Base-by-base conservation (phyloP, 2,113 vertebrate species). In the Gopherus flavomarginatus region DNA sequence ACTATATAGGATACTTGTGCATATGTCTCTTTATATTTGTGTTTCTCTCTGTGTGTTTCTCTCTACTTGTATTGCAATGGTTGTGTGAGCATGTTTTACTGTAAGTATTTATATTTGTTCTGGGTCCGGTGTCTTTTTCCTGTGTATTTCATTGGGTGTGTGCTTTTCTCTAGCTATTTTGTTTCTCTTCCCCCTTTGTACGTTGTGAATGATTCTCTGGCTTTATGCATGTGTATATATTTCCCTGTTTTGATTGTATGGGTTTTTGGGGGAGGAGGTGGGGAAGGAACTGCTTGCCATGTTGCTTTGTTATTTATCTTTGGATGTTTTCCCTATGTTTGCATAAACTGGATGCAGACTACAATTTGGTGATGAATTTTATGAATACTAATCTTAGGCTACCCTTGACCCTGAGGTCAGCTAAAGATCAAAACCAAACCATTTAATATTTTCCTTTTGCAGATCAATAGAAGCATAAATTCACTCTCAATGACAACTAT, bases 391-490 rank as follows among this genome's bases (percentile, higher is more conserved):
- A 99, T 99, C 99, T 99, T 99, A 98, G 98, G 99, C 99, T 99
- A 99, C 99, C 99, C 99, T 99, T 99, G 99, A 99, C 99, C 99
- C 97, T 92, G 94, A 92, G 99, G 99, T 99, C 99, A 98, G 98
- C 96, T 97, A 98, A 99, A 99, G 99, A 99, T 99, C 99, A 99
- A 99, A 99, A 99, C 98, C 98, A 98, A 99, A 99, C 99, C 98
- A 99, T 99, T 99, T 99, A 99, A 99, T 99, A 99, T 99, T 99
- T 99, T 99, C 99, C 99, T 98, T 99, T 98, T 98, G 98, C 97
- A 98, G 99, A 99, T 99, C 99, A 99, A 99, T 99, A 99, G 98
- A 96, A 97, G 99, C 99, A 99, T 99, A 99, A 99, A 99, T 99
- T 99, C 99, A 98, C 98, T 98, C 98, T 99, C 99, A 99, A 99